Conservation (phyloP, 2,888 invertebrate species). For the Conchocele bisecta region DNA sequence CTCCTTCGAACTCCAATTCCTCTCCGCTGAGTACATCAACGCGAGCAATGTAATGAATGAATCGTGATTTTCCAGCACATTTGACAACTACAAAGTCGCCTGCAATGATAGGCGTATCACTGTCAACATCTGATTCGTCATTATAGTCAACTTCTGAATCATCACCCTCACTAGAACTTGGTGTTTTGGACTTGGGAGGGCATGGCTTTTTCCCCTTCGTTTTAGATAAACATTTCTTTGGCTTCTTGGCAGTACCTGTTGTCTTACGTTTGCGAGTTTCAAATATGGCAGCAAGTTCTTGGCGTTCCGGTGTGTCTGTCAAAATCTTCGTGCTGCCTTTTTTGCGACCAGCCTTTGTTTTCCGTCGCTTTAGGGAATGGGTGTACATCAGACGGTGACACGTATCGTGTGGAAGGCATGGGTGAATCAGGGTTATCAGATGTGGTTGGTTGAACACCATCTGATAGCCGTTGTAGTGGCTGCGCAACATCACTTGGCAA, state of each 20-base stretch:
- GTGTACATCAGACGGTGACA: background rate
- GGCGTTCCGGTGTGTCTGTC: background rate
- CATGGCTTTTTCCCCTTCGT: too few species aligned
- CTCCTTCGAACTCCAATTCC: slow-evolving; percentile 16
- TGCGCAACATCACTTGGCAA: too few species aligned
- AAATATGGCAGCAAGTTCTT: too few species aligned
- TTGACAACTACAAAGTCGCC: slow-evolving; percentile 34
- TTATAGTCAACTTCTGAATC: slow-evolving; percentile 16
- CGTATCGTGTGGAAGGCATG: background rate
- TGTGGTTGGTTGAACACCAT: background rate
- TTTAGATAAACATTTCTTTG: too few species aligned
- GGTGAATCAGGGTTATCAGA: background rate
- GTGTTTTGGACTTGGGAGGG: too few species aligned
- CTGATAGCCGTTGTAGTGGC: too few species aligned
- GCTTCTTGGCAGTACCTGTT: too few species aligned
- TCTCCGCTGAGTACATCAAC: slow-evolving; percentile 22
- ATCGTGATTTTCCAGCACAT: slow-evolving; percentile 11
- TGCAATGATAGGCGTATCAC: slow-evolving; percentile 13
- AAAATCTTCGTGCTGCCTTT: background rate
- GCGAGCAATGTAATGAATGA: slow-evolving; percentile 16
- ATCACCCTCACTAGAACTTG: background rate
- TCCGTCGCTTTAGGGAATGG: background rate
- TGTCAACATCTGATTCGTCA: slow-evolving; percentile 2
- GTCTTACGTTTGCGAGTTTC: too few species aligned
- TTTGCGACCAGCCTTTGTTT: background rate